A percentile compares a stretch with the other conserved stretches of the same genome.
phyloP scores from a whole-genome alignment of 2,113 vertebrate genomes.

The Dinomys branickii region DNA sequence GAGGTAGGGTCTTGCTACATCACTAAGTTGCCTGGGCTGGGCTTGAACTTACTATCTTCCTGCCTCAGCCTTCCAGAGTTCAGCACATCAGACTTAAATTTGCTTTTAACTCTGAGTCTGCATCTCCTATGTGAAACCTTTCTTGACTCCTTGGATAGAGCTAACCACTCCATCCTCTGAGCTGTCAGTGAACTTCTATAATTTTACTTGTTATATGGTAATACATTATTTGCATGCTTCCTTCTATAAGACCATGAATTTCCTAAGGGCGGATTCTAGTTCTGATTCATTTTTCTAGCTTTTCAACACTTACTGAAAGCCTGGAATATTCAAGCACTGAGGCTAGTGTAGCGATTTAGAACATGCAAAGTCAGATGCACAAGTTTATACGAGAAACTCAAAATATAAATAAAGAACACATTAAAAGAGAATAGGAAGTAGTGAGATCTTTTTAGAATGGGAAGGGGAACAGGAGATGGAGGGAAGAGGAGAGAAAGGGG shows the following conservation, averaged over 20 bases:
- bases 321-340: not conserved
- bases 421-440: not conserved
- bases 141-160: not conserved
- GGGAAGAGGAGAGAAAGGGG: not conserved
- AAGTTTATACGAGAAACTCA: not conserved
- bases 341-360: not conserved
- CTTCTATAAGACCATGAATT: not conserved
- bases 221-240: not conserved
- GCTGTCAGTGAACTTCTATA: not conserved
- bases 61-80: not conserved
- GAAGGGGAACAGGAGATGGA: not conserved
- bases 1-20: not conserved
- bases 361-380: not conserved
- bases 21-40: not conserved
- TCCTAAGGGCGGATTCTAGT: not conserved
- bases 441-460: not conserved
- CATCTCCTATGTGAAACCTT: not conserved
- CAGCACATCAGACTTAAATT: not conserved
- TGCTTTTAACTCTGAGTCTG: not conserved
- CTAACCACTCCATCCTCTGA: not conserved
- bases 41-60: not conserved
- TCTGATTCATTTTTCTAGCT: not conserved
- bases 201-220: not conserved
- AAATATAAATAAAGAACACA: not conserved
- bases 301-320: not conserved